phyloP scores from a whole-genome alignment of 2,888 invertebrate species.

The Anarsia innoxiella region DNA sequence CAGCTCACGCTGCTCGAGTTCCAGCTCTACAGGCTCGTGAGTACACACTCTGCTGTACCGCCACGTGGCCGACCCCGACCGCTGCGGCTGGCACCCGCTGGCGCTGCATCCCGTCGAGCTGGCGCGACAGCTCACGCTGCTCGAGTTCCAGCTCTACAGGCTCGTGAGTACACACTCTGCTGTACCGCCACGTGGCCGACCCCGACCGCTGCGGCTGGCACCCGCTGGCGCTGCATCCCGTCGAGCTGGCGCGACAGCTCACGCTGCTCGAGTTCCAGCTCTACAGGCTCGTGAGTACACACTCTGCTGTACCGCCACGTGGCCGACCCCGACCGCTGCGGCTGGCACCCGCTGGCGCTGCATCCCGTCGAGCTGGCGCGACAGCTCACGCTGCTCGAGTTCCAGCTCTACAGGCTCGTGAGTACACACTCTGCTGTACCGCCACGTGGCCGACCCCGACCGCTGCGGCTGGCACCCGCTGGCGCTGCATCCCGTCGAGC shows the following conservation, averaged over 20 bases:
- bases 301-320: not conserved
- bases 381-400: slow-evolving; percentile 92
- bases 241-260: slow-evolving; percentile 93
- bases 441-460: not conserved
- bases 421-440: not conserved
- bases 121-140: slow-evolving; percentile 57
- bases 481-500: not conserved
- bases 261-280: slow-evolving; percentile 93
- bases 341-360: slow-evolving; percentile 70
- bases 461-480: not conserved
- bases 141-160: slow-evolving; percentile 19
- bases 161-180: slow-evolving; percentile 17
- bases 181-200: not conserved
- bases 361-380: slow-evolving; percentile 77
- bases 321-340: slow-evolving; percentile 10
- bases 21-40: slow-evolving; percentile 79
- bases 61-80: not conserved
- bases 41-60: slow-evolving; percentile 2
- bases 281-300: slow-evolving; percentile 60
- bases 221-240: slow-evolving; percentile 84
- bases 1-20: slow-evolving; percentile 94
- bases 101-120: slow-evolving; percentile 87
- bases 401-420: slow-evolving; percentile 90
- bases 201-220: slow-evolving; percentile 24
- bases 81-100: slow-evolving; percentile 44